These are phyloP conservation scores for Chaetoderma sp. DNA, from an alignment of 2,888 invertebrate genomes.

Conservation along the genomic window DNA sequence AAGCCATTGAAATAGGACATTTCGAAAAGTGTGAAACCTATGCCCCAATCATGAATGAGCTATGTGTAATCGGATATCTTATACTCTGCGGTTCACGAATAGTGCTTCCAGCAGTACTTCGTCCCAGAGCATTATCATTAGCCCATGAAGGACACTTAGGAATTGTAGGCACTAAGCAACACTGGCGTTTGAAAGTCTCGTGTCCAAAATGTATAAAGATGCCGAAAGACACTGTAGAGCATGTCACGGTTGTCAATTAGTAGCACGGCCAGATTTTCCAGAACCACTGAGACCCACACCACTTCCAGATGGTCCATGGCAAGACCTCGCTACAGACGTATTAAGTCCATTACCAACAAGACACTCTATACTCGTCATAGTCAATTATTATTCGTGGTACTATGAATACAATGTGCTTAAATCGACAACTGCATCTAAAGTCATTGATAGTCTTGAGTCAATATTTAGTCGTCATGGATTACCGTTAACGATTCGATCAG, in stretches of 20 bases:
- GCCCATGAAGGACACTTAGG: constrained; percentile 22
- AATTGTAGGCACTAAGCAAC: constrained; percentile 17
- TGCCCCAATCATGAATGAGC: constrained; percentile 6
- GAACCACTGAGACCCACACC: constrained; percentile 25
- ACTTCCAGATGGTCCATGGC: constrained; percentile 30
- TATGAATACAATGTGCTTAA: not conserved
- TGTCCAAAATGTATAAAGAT: constrained; percentile 19
- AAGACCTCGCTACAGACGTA: constrained; percentile 25
- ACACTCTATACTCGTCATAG: constrained; percentile 13
- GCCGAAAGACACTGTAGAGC: constrained; percentile 27
- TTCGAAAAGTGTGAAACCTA: constrained; percentile 14
- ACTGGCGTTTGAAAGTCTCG: too few species aligned
- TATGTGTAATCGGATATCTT: constrained; percentile 15
- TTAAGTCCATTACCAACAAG: constrained; percentile 15
- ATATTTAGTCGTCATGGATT: not conserved
- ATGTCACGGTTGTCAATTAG: constrained; percentile 37
- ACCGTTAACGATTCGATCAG: not conserved
- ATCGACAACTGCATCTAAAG: not conserved
- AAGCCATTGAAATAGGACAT: constrained; percentile 6
- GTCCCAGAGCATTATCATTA: constrained; percentile 6
- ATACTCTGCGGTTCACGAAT: constrained; percentile 16
- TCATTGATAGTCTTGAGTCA: not conserved
- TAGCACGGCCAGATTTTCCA: too few species aligned
- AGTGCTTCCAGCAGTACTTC: constrained; percentile 5
- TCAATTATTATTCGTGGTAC: constrained; percentile 18